These are phyloP conservation scores for Ceraclea dissimilis DNA, from an alignment of 2,888 invertebrate species.

Conservation along the genomic window DNA sequence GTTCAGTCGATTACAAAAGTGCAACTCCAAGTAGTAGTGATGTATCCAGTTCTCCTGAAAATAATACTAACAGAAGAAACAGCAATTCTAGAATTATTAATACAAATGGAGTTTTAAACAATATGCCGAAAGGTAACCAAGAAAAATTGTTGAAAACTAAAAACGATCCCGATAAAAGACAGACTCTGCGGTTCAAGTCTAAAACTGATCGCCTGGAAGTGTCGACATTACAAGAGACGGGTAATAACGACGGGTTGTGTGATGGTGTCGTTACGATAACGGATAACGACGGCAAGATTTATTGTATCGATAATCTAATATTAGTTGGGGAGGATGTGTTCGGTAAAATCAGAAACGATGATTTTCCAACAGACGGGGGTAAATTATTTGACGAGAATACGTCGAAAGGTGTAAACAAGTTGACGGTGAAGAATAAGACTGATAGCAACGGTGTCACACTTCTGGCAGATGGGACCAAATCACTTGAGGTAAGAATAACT, in stretches of 20 bases:
- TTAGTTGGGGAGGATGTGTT: conserved; percentile 24
- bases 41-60: not conserved
- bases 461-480: conserved; percentile 18
- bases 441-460: conserved; percentile 5
- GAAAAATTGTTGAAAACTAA: conserved; percentile 22
- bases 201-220: not conserved
- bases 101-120: not conserved
- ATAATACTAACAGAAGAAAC: not conserved
- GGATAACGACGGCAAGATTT: conserved; percentile 24
- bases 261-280: conserved; percentile 21
- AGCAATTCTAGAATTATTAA: not conserved
- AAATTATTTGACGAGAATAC: not conserved
- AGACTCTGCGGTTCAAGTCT: conserved; percentile 8
- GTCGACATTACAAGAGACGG: not conserved
- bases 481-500: conserved; percentile 17
- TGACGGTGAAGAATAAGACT: conserved; percentile 24
- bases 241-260: not conserved
- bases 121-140: conserved; percentile 17
- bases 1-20: not conserved
- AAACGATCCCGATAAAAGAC: conserved; percentile 10
- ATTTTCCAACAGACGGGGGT: conserved; percentile 7
- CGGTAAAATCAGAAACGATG: conserved; percentile 10
- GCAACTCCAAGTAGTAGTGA: not conserved
- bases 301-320: conserved; percentile 24
- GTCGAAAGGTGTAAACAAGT: conserved; percentile 5